phyloP scores from a whole-genome alignment of 2,888 invertebrate species.

The Penaeus monodon region DNA sequence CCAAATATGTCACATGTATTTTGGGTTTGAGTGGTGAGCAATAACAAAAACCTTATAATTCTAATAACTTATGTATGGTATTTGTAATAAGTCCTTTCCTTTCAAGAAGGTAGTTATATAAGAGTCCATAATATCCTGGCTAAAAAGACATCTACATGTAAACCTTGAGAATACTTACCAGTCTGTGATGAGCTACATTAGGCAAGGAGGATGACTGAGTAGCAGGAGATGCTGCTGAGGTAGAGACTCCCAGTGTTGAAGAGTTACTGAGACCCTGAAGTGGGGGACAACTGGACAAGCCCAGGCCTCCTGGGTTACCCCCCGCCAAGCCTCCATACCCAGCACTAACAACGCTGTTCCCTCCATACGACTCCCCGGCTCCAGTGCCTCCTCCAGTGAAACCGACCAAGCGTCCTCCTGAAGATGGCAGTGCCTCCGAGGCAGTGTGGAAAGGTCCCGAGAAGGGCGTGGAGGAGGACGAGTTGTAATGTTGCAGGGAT shows the following conservation, averaged over 20 bases:
- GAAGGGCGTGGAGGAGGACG: slow-evolving; percentile 71
- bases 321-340: slow-evolving; percentile 2
- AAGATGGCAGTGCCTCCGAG: background rate
- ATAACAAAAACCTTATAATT: too few relatives aligned
- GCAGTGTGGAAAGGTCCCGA: slow-evolving; percentile 27
- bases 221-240: slow-evolving; percentile 13
- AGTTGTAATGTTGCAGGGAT: slow-evolving; percentile 76
- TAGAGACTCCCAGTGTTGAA: slow-evolving; percentile 16
- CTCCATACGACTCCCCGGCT: slow-evolving; percentile 14
- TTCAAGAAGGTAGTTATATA: too few relatives aligned
- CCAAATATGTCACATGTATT: too few relatives aligned
- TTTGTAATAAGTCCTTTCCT: too few relatives aligned
- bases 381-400: slow-evolving; percentile 35
- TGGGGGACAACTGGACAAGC: slow-evolving; percentile 19
- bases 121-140: too few relatives aligned
- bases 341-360: background rate
- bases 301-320: slow-evolving; percentile 26
- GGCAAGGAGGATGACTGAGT: slow-evolving; percentile 10
- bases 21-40: too few relatives aligned
- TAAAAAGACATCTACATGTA: background rate
- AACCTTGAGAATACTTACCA: background rate
- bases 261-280: slow-evolving; percentile 8
- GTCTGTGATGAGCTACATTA: slow-evolving; percentile 21
- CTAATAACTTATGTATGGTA: too few relatives aligned
- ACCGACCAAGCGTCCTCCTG: slow-evolving; percentile 11